A percentile compares a stretch with the other conserved stretches of the same genome.
These are phyloP conservation scores for Sebastes itinus DNA, from an alignment of 2,797 vertebrate genomes.

Conservation along the genomic window DNA sequence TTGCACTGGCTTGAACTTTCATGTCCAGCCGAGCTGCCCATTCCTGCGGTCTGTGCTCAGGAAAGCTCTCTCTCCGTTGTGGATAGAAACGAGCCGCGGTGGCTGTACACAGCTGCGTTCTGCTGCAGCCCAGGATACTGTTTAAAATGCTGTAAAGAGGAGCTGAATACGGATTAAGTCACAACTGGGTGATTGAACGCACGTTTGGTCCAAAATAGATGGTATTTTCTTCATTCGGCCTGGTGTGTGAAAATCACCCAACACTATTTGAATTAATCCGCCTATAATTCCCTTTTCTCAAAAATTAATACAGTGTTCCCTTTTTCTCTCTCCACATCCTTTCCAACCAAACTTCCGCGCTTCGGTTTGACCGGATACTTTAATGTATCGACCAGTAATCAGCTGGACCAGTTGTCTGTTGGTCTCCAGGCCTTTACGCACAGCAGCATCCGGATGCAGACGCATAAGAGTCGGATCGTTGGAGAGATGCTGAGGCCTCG, in stretches of 20 bases:
- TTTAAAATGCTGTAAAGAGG: constrained; percentile 8
- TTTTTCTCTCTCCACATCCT: constrained; percentile 2
- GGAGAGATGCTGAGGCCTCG: constrained; percentile 35
- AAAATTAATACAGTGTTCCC: neutral
- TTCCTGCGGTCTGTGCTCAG: constrained; percentile 73
- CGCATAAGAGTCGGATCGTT: neutral
- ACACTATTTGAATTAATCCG: constrained; percentile 31
- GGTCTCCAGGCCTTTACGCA: neutral
- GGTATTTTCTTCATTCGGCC: neutral
- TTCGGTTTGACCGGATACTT: neutral
- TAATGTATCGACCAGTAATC: neutral
- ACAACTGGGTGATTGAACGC: constrained; percentile 8
- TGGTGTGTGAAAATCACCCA: constrained; percentile 6
- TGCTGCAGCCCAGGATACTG: neutral
- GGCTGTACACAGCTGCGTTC: constrained; percentile 57
- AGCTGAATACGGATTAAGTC: neutral
- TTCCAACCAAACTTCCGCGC: neutral
- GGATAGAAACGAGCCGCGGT: constrained; percentile 68
- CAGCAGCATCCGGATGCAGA: neutral
- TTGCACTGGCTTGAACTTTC: constrained; percentile 54
- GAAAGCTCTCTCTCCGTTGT: constrained; percentile 65
- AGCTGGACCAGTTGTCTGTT: neutral
- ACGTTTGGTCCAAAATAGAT: constrained; percentile 9
- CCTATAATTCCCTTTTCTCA: neutral
- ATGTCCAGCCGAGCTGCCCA: constrained; percentile 60